phyloP scores from a whole-genome alignment of 2,797 vertebrate species.

The Dryobates pubescens region DNA sequence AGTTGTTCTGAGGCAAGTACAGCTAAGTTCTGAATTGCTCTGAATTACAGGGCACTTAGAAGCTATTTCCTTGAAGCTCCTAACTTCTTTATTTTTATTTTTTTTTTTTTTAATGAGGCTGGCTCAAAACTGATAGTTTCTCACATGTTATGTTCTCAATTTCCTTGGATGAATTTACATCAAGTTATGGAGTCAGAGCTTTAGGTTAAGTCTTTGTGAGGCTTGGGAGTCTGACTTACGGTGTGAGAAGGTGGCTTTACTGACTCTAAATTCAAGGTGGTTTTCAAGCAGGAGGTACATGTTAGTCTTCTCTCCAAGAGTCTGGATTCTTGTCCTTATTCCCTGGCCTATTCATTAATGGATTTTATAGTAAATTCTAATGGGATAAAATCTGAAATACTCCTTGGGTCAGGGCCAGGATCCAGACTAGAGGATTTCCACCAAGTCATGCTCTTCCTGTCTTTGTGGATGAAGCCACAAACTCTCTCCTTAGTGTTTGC shows the following conservation, averaged over 20 bases:
- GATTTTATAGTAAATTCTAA: background rate
- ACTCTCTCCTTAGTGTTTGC: background rate
- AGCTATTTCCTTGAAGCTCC: too few species aligned
- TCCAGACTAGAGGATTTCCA: background rate
- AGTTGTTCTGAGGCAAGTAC: too few species aligned
- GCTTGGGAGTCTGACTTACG: background rate
- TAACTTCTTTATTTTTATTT: too few species aligned
- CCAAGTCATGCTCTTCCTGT: background rate
- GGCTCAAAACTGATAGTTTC: background rate
- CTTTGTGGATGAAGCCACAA: background rate
- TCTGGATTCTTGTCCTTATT: background rate
- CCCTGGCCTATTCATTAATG: background rate
- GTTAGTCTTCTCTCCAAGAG: background rate
- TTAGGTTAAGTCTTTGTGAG: background rate
- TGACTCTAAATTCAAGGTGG: background rate
- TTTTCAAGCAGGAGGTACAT: background rate
- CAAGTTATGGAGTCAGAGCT: background rate
- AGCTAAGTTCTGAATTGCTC: too few species aligned
- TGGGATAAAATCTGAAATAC: background rate
- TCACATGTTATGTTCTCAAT: background rate
- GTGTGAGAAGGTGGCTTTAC: background rate
- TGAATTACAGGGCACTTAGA: too few species aligned
- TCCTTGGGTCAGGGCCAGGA: background rate
- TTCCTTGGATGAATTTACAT: background rate
- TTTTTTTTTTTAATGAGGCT: too few species aligned